A percentile compares a stretch with the other conserved stretches of the same genome.
phyloP scores from a whole-genome alignment of 2,888 invertebrate genomes.

The Adelognathus sp. region DNA sequence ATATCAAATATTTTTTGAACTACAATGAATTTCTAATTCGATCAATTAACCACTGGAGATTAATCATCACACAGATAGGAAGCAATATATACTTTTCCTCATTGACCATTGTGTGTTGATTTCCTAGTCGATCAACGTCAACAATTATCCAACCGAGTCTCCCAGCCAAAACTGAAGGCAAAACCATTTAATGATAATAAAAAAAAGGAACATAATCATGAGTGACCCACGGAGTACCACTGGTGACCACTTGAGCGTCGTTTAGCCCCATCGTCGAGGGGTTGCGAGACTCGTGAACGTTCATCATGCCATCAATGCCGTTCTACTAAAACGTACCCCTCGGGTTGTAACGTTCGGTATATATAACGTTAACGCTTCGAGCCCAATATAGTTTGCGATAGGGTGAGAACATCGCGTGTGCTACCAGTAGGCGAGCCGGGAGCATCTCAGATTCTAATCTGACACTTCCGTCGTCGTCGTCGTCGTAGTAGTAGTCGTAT shows the following conservation, averaged over 20 bases:
- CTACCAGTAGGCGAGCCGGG: conserved; percentile 62
- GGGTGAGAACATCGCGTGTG: conserved; percentile 69
- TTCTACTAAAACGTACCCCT: conserved; percentile 59
- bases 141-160: neutral
- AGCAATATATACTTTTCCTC: too few species aligned
- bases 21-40: too few species aligned
- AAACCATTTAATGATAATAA: neutral
- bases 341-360: conserved; percentile 48
- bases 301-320: conserved; percentile 57
- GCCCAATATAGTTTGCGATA: conserved; percentile 12
- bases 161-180: neutral
- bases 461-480: conserved; percentile 77
- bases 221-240: conserved; percentile 27
- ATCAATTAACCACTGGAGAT: too few species aligned
- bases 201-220: neutral
- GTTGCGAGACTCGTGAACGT: conserved; percentile 38
- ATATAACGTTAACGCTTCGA: conserved; percentile 29
- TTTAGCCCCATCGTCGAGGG: conserved; percentile 43
- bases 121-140: too few species aligned
- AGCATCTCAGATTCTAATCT: conserved; percentile 80
- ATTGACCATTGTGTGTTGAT: too few species aligned
- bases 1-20: too few species aligned
- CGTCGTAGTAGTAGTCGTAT: conserved; percentile 25
- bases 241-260: conserved; percentile 36
- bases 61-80: too few species aligned